Base-by-base conservation (phyloP, 1,140 invertebrate species). In the Homalodisca vitripennis region DNA sequence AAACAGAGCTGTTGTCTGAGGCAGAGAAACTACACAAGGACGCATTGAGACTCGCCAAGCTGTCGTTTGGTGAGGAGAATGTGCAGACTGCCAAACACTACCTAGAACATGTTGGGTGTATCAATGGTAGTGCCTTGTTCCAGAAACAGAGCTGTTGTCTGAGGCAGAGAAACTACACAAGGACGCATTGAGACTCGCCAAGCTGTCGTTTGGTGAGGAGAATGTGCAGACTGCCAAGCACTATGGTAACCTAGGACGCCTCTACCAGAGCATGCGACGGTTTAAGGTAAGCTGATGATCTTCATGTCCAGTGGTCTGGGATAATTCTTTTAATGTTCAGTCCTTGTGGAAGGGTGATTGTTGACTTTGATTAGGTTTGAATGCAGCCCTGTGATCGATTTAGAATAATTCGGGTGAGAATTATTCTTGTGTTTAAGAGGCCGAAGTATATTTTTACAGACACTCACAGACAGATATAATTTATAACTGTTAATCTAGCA, bases 211-310 rank as follows among this genome's bases (percentile, higher is more conserved):
- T 78, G 95, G 94, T 2, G 93, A 96, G 80, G 88, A 88, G 77
- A 97, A 97, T 80, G 92, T 97, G 12, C 93, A 96, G 81, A 97
- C 94, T 3, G 94, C 94, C 2, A 97, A 97, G 78, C 93, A 97
- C 79, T 97, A 96, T 80, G 94, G 94, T 1, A 97, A 98, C 81
- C 83, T 98, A 53, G 95, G 94, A 55, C 78, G 88, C 31, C 83
- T 98, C 1, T 97, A 96, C 83, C 94, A 98, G 81, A 94, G 92
- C 73, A 95, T 97, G 93, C 87, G 88, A 75, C 87, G 88, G 77
- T 95, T 87, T 80, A 80, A 89, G 80, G 91, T 92, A 77, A 72
- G 34, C 17, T n/a, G n/a, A n/a, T n/a, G n/a, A n/a, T n/a, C n/a
- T n/a, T n/a, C n/a, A n/a, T n/a, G n/a, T n/a, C n/a, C n/a, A n/a